A percentile compares a stretch with the other conserved stretches of the same genome.
These are phyloP conservation scores for Fulica atra DNA, from an alignment of 2,113 vertebrate species.

Conservation along the genomic window DNA sequence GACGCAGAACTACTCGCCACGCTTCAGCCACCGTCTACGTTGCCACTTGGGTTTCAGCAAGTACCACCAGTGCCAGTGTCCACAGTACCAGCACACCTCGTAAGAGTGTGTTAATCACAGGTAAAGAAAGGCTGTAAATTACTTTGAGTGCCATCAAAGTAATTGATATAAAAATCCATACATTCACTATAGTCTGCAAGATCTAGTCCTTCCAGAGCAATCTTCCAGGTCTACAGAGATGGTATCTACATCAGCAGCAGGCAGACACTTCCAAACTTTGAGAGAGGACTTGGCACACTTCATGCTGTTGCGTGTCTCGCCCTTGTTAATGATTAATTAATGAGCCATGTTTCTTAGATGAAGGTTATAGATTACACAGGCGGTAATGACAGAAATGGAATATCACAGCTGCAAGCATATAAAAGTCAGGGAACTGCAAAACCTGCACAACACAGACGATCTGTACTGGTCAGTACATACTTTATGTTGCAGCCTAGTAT, in stretches of 20 bases:
- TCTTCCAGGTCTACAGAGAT: background rate
- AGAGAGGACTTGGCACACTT: background rate
- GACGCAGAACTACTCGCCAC: background rate
- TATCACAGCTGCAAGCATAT: background rate
- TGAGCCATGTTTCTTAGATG: background rate
- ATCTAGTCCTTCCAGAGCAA: background rate
- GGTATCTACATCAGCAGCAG: background rate
- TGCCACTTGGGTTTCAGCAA: background rate
- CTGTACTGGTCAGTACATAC: background rate
- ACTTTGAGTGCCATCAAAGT: background rate
- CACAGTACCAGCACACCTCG: background rate
- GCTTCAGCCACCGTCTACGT: accelerated
- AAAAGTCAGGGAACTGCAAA: background rate
- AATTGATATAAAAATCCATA: background rate
- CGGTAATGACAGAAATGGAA: background rate
- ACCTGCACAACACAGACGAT: background rate
- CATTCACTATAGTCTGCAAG: background rate
- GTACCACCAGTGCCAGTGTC: accelerated
- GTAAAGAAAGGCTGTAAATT: background rate
- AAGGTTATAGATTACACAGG: conserved; percentile 13
- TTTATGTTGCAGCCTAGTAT: background rate
- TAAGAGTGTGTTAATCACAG: background rate
- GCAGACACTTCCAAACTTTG: background rate
- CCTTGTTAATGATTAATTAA: conserved; percentile 57
- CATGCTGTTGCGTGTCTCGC: background rate